A percentile compares a stretch with the other conserved stretches of the same genome.
These are phyloP conservation scores for Platyscapa corneri DNA, from an alignment of 1,140 invertebrate species.

Conservation along the genomic window DNA sequence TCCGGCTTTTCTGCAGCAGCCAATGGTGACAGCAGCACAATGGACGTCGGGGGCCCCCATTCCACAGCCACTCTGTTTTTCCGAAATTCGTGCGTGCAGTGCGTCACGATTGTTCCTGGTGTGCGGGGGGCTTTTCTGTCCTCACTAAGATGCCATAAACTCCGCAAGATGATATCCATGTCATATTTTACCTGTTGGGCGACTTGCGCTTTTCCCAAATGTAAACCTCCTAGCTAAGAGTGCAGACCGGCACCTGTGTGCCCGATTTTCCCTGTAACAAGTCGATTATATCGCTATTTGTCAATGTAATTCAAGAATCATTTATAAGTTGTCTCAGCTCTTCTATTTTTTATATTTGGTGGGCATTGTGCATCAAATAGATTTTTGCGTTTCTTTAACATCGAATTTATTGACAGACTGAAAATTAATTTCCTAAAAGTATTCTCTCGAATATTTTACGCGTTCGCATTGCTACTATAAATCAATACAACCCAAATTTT, in stretches of 20 bases:
- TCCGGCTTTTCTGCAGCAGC: constrained; percentile 25
- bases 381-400: neutral
- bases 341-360: neutral
- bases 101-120: constrained; percentile 57
- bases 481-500: too few species aligned
- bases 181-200: constrained; percentile 5
- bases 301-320: neutral
- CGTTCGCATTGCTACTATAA: too few species aligned
- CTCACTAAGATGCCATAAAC: neutral
- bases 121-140: constrained; percentile 43
- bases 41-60: constrained; percentile 40
- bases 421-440: too few species aligned
- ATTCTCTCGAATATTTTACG: too few species aligned
- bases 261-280: neutral
- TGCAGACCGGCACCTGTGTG: neutral
- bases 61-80: constrained; percentile 57
- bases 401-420: too few species aligned
- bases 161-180: neutral
- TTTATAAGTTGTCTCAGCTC: neutral
- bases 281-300: constrained; percentile 11
- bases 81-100: constrained; percentile 60
- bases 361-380: neutral
- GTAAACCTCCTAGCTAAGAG: constrained; percentile 5
- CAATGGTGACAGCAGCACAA: constrained; percentile 66
- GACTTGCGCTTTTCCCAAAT: constrained; percentile 24